Percentiles rank a stretch among this genome's conserved stretches.
These are phyloP conservation scores for Romanogobio albipinnatus DNA, from an alignment of 2,113 vertebrate species.

Conservation along the genomic window DNA sequence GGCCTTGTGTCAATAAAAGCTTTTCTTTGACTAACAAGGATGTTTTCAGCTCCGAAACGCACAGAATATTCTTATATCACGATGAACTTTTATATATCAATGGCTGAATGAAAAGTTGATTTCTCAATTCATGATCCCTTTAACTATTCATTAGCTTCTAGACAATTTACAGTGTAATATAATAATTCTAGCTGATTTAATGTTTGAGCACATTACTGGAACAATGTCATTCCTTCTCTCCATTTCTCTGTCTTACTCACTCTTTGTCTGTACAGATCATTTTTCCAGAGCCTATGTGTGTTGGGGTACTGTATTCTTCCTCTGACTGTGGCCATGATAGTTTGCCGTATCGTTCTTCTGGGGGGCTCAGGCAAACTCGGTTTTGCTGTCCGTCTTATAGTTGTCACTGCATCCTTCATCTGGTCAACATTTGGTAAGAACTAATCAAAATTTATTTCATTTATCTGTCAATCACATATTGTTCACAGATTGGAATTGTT, in stretches of 20 bases:
- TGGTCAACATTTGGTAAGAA: constrained; percentile 92
- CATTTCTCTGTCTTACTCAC: constrained; percentile 15
- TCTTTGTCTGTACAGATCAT: constrained; percentile 77
- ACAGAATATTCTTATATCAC: no score
- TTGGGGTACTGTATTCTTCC: constrained; percentile 95
- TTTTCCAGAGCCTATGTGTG: constrained; percentile 98
- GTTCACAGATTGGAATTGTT: neutral
- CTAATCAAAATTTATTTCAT: neutral
- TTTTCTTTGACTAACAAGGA: no score
- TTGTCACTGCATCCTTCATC: constrained; percentile 85
- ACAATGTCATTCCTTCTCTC: neutral
- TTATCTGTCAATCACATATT: neutral
- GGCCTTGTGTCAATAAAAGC: no score
- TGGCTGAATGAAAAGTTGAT: no score
- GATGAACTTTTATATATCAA: no score
- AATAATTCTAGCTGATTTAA: neutral
- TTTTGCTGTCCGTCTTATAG: constrained; percentile 83
- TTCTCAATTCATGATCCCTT: no score
- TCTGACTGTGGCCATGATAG: constrained; percentile 86
- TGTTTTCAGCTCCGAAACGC: no score
- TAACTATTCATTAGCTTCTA: neutral
- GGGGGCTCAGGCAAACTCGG: constrained; percentile 66
- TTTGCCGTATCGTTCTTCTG: constrained; percentile 88
- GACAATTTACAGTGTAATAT: neutral
- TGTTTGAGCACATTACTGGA: neutral